These are phyloP conservation scores for Poecilia picta DNA, from an alignment of 2,797 vertebrate species.

Conservation along the genomic window DNA sequence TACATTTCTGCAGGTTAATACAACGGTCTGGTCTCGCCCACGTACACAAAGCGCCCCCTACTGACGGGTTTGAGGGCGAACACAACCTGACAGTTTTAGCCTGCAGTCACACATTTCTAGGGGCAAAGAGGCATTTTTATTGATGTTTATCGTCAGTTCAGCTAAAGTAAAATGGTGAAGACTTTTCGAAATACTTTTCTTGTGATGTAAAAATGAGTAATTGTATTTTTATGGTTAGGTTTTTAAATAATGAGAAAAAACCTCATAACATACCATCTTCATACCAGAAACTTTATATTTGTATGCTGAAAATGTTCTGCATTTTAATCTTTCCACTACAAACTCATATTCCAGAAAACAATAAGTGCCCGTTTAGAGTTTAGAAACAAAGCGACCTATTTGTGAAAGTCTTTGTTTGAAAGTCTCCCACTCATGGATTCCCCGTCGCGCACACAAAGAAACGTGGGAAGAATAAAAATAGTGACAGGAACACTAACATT, in stretches of 20 bases:
- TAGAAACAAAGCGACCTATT: background rate
- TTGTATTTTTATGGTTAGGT: background rate
- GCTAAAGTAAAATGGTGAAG: background rate
- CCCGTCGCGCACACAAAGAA: background rate
- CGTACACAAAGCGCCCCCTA: background rate
- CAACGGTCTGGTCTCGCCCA: background rate
- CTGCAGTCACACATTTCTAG: background rate
- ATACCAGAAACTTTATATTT: background rate
- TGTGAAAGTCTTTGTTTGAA: background rate
- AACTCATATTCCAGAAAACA: background rate
- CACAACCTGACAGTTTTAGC: background rate
- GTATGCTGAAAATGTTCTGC: background rate
- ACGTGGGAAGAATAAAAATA: background rate
- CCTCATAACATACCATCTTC: too few relatives aligned
- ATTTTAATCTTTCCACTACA: background rate
- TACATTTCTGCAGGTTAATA: background rate
- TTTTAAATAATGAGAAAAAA: background rate
- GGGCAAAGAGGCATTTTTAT: background rate
- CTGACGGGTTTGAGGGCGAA: background rate
- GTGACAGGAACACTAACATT: background rate
- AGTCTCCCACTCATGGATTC: background rate
- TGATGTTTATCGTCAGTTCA: background rate
- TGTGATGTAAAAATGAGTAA: background rate
- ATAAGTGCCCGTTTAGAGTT: background rate
- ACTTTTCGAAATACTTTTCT: background rate